Evolutionary conservation across 1,140 invertebrate genomes (phyloP).

Genomic region (Cylas formicarius): DNA sequence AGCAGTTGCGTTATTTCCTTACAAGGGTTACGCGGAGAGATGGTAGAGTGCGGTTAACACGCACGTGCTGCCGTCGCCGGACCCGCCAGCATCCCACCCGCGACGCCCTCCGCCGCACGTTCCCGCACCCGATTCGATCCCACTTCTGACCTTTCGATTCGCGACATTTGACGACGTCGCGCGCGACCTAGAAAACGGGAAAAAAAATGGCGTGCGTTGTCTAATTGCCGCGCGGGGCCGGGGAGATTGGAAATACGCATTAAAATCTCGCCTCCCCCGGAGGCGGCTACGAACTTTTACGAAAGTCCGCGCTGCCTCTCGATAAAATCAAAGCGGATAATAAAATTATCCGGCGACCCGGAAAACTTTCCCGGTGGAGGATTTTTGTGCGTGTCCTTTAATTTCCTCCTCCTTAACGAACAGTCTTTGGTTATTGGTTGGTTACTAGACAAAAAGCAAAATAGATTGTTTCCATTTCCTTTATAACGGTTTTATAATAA

Average conservation of each 20-base stretch:
- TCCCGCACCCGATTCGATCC: conserved; percentile 2
- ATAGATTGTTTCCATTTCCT: too few relatives aligned
- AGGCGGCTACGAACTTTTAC: too few relatives aligned
- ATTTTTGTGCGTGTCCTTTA: conserved; percentile 32
- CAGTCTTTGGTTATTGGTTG: too few relatives aligned
- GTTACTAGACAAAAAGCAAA: too few relatives aligned
- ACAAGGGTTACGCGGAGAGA: conserved; percentile 34
- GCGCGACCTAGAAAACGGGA: too few relatives aligned
- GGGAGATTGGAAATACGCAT: too few relatives aligned
- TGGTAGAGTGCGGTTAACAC: conserved; percentile 36
- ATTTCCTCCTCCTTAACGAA: too few relatives aligned
- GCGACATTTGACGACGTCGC: too few relatives aligned
- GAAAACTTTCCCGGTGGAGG: conserved; percentile 19
- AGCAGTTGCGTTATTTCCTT: conserved; percentile 37
- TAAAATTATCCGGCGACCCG: conserved; percentile 14
- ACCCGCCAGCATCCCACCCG: conserved; percentile 7
- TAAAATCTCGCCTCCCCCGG: background rate
- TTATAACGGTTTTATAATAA: too few relatives aligned
- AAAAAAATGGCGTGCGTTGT: background rate
- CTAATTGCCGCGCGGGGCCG: background rate
- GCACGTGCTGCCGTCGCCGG: conserved; percentile 33
- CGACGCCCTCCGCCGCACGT: too few relatives aligned
- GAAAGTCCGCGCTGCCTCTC: too few relatives aligned
- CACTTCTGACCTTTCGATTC: conserved; percentile 21
- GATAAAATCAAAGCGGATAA: conserved; percentile 23